Evolutionary conservation across 2,113 vertebrate genomes (phyloP), one percentile per base, ranked within the genome.

Genomic region (Bombycilla garrulus): DNA sequence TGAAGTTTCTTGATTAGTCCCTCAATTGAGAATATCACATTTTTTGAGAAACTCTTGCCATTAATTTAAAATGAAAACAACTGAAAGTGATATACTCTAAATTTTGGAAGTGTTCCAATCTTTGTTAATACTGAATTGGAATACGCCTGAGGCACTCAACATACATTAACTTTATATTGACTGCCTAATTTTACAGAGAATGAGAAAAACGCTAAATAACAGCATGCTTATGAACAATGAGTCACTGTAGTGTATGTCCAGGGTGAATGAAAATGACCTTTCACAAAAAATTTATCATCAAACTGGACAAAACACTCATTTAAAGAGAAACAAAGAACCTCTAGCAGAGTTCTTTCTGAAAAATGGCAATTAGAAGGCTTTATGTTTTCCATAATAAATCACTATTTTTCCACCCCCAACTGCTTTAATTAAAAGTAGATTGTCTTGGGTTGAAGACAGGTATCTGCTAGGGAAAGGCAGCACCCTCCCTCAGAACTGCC

Each of bases 1-100:
- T 80, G n/a, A 97, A 94, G 36, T 54, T 95, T 76, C 56, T 64
- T 91, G 51, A 93, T 80, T 93, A 90, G 58, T 81, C 72, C 66
- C 77, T 53, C 20, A 92, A 51, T 2, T 69, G 56, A 94, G 35
- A 74, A 77, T 81, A 67, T 84, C 92, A 95, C 16, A 84, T 77
- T 96, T 96, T 95, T 96, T 7, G 90, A 73, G 36, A 78, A 81
- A 95, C 24, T 56, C 21, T 91, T 95, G 64, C 51, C 96, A 96
- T 97, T 95, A 93, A 96, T 96, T 97, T 97, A 94, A 97, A 81
- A 96, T 94, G 26, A 97, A 97, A 97, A 95, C 91, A 80, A 97
- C 89, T 94, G 79, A 96, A 97, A 94, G 81, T 94, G 71, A 94
- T 95, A 94, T 47, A 93, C 64, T 65, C 58, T 93, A 96, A 97